A percentile compares a stretch with the other conserved stretches of the same genome.
Evolutionary conservation across 2,888 invertebrate species (phyloP).

Genomic region (Lordiphosa fenestrarum): DNA sequence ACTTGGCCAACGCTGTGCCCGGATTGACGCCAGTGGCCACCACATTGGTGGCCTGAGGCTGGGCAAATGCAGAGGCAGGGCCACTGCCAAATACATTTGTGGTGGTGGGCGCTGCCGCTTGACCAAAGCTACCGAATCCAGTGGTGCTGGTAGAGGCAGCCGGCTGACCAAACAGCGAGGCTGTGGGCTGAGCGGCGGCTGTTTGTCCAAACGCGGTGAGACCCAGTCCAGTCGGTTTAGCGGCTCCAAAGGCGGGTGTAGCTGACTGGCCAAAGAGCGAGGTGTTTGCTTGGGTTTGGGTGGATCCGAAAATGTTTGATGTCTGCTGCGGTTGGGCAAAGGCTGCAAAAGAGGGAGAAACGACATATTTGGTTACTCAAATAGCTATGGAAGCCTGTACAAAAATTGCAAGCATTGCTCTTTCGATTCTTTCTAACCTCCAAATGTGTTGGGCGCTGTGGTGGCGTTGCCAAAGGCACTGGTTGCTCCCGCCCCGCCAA

Average conservation of each 20-base stretch:
- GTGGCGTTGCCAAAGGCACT: slow-evolving; percentile 85
- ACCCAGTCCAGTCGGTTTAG: slow-evolving; percentile 79
- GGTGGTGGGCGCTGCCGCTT: slow-evolving; percentile 81
- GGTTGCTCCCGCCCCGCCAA: slow-evolving; percentile 84
- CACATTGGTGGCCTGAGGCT: slow-evolving; percentile 56
- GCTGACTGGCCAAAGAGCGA: slow-evolving; percentile 85
- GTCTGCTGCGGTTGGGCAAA: slow-evolving; percentile 81
- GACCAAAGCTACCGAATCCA: slow-evolving; percentile 84
- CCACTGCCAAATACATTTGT: slow-evolving; percentile 82
- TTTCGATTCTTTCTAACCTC: slow-evolving; percentile 73
- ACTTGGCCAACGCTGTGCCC: slow-evolving; percentile 90
- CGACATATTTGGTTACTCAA: too few species aligned
- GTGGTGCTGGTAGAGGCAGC: slow-evolving; percentile 77
- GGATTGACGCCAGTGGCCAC: slow-evolving; percentile 65
- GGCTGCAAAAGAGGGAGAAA: slow-evolving; percentile 18
- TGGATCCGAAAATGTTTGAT: slow-evolving; percentile 83
- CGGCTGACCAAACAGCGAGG: slow-evolving; percentile 82
- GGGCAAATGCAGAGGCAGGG: slow-evolving; percentile 73
- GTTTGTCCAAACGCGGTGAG: slow-evolving; percentile 77
- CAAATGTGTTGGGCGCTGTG: slow-evolving; percentile 77
- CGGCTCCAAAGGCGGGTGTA: slow-evolving; percentile 83
- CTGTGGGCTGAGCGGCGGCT: slow-evolving; percentile 76
- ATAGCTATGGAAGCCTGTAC: too few species aligned
- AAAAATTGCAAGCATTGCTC: not conserved
- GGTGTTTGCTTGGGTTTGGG: slow-evolving; percentile 79